Evolutionary conservation across 2,888 invertebrate genomes (phyloP).

Genomic region (Drosophila acutilabella): DNA sequence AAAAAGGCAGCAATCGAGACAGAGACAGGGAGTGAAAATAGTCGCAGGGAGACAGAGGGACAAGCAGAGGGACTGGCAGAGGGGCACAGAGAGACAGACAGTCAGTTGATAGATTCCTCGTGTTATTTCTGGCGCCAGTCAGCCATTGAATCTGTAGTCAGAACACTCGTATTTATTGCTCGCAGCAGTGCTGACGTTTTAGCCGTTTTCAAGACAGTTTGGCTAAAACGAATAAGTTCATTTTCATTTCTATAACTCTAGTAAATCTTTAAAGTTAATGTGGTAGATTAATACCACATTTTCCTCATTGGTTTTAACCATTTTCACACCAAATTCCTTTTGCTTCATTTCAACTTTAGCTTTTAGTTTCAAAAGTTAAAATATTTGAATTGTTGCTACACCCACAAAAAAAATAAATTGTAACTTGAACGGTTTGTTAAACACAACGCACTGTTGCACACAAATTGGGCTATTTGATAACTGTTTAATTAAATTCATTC

Average conservation of each 20-base stretch:
- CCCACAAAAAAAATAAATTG: too few relatives aligned
- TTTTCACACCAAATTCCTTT: too few relatives aligned
- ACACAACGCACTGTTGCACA: background rate
- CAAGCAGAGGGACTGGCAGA: background rate
- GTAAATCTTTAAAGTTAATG: too few relatives aligned
- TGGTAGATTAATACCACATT: too few relatives aligned
- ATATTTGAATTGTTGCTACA: too few relatives aligned
- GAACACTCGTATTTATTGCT: conserved; percentile 19
- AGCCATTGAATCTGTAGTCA: background rate
- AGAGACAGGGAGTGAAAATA: background rate
- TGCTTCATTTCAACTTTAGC: too few relatives aligned
- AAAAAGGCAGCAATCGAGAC: background rate
- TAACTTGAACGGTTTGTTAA: too few relatives aligned
- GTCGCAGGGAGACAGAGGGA: background rate
- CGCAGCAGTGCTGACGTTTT: conserved; percentile 5
- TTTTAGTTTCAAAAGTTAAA: too few relatives aligned
- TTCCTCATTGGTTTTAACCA: too few relatives aligned
- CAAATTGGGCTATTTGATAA: background rate
- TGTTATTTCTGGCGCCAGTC: conserved; percentile 13
- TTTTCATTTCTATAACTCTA: too few relatives aligned
- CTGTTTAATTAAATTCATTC: background rate
- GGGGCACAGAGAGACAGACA: background rate
- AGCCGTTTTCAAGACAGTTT: conserved; percentile 1
- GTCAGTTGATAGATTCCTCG: background rate
- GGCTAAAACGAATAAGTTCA: too few relatives aligned